These are phyloP conservation scores for Colletes gigas DNA, from an alignment of 1,140 invertebrate species.

Conservation along the genomic window DNA sequence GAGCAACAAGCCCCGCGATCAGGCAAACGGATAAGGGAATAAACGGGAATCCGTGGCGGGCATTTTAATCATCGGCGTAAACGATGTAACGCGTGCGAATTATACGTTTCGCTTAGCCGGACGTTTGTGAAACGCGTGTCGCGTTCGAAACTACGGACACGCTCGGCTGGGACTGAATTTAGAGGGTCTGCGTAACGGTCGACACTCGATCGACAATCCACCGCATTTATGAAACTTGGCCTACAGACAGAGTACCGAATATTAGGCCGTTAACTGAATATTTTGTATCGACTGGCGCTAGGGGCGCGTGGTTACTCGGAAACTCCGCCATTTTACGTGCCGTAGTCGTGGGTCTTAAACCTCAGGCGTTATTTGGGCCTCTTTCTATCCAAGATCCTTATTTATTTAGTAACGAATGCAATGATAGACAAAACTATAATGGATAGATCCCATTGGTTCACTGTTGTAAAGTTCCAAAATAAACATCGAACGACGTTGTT, in stretches of 20 bases:
- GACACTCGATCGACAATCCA: neutral
- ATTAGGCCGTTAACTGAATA: too few species aligned
- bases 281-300: too few species aligned
- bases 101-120: conserved; percentile 31
- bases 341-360: neutral
- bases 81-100: conserved; percentile 44
- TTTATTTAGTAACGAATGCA: too few species aligned
- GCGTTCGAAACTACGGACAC: conserved; percentile 36
- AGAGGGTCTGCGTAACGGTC: conserved; percentile 18
- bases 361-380: too few species aligned
- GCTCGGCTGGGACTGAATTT: conserved; percentile 27
- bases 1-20: conserved; percentile 10
- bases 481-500: too few species aligned
- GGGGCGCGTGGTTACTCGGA: too few species aligned
- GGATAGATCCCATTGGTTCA: too few species aligned
- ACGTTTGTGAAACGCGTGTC: conserved; percentile 11
- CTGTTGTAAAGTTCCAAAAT: too few species aligned
- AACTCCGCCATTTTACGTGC: neutral
- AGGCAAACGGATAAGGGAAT: conserved; percentile 20
- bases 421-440: too few species aligned
- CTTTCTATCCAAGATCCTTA: too few species aligned
- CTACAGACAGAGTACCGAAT: too few species aligned
- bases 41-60: conserved; percentile 42
- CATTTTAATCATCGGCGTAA: conserved; percentile 27
- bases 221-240: too few species aligned